These are phyloP conservation scores for Ceratitis capitata DNA, from an alignment of 1,140 invertebrate species.

Conservation along the genomic window DNA sequence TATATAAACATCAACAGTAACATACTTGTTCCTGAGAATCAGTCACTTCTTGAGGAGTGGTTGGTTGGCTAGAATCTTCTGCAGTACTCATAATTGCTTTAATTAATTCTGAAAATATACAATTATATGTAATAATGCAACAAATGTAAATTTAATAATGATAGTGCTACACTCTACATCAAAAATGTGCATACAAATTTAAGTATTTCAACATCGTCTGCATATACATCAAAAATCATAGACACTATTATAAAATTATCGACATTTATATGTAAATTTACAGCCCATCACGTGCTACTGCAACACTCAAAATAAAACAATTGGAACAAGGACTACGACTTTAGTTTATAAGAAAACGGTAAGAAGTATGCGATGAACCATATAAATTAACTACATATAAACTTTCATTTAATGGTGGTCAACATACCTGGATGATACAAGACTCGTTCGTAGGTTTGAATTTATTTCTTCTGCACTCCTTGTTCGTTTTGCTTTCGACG, in stretches of 20 bases:
- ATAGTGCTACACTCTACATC: no score
- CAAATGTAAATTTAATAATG: background rate
- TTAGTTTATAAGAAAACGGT: background rate
- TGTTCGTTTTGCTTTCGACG: background rate
- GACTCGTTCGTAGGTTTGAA: background rate
- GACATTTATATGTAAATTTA: background rate
- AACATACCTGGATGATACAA: background rate
- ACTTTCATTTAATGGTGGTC: background rate
- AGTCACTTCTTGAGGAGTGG: constrained; percentile 37
- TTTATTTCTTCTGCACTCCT: background rate
- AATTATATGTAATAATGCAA: background rate
- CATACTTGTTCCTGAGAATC: constrained; percentile 55
- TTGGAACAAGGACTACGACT: constrained; percentile 17
- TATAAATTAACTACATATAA: background rate
- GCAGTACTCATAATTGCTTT: constrained; percentile 54
- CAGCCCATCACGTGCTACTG: background rate
- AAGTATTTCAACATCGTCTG: no score
- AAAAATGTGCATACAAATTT: no score
- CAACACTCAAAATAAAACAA: background rate
- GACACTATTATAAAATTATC: background rate
- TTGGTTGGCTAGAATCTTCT: constrained; percentile 51
- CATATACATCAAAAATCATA: no score
- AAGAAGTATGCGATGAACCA: background rate
- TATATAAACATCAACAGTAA: background rate
- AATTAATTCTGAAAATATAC: no score